Evolutionary conservation across 2,797 vertebrate species (phyloP).

Genomic region (Pantherophis vulpinus): DNA sequence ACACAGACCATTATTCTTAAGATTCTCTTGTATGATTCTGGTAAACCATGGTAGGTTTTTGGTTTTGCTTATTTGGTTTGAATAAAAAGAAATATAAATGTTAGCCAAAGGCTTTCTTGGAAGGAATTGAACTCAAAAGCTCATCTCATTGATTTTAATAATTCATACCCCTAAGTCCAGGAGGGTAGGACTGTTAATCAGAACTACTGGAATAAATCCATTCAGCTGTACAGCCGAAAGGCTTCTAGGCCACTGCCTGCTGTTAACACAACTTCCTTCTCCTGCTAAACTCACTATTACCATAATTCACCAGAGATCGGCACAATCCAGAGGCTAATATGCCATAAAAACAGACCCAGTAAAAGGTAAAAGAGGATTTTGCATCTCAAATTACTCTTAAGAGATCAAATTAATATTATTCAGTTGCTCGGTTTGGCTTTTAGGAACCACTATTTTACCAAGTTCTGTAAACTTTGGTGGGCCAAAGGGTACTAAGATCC

Average conservation of each 20-base stretch:
- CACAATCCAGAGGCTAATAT: neutral
- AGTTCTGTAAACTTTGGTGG: neutral
- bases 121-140: neutral
- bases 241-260: neutral
- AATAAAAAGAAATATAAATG: neutral
- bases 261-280: neutral
- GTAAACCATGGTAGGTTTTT: neutral
- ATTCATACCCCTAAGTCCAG: neutral
- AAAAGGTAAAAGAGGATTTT: neutral
- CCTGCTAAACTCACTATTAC: neutral
- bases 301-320: neutral
- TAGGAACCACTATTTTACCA: neutral
- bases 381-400: neutral
- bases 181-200: neutral
- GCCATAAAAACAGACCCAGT: neutral
- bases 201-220: neutral
- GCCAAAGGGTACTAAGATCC: neutral
- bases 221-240: neutral
- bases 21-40: neutral
- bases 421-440: neutral
- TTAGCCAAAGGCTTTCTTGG: neutral
- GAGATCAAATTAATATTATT: neutral
- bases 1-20: neutral
- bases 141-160: neutral
- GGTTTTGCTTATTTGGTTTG: neutral